phyloP scores from a whole-genome alignment of 35 echinoderm and acorn worm genomes.

The Apostichopus japonicus region DNA sequence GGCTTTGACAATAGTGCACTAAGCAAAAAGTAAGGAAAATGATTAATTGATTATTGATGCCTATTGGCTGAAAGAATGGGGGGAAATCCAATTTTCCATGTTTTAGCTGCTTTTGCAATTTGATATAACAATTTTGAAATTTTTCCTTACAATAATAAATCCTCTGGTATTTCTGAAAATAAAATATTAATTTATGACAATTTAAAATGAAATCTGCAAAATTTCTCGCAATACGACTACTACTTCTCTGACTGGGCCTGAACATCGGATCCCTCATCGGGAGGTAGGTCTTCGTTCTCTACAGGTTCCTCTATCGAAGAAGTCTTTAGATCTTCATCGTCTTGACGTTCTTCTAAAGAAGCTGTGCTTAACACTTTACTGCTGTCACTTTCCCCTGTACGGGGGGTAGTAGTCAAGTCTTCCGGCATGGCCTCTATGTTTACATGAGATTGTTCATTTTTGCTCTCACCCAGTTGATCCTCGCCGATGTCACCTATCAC shows the following conservation, averaged over 20 bases:
- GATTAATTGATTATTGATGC: background rate
- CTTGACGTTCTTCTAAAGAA: background rate
- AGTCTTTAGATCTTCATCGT: background rate
- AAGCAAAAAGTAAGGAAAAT: background rate
- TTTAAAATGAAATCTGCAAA: no score
- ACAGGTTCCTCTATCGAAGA: background rate
- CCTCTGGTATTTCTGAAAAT: no score
- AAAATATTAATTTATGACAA: no score
- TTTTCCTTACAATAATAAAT: no score
- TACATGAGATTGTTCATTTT: background rate
- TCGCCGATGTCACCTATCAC: background rate
- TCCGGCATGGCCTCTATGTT: background rate
- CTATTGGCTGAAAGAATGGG: constrained; percentile 1
- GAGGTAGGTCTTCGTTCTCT: background rate
- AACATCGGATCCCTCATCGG: background rate
- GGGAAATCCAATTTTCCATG: background rate
- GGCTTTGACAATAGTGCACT: background rate
- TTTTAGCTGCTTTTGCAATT: background rate
- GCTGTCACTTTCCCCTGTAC: background rate
- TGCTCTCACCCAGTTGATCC: background rate
- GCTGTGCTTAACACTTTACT: background rate
- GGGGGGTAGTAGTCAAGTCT: background rate
- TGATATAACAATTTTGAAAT: background rate
- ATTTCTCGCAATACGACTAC: no score
- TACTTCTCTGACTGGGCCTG: background rate